Evolutionary conservation across 2,113 vertebrate genomes (phyloP).

Genomic region (Tor tambroides): DNA sequence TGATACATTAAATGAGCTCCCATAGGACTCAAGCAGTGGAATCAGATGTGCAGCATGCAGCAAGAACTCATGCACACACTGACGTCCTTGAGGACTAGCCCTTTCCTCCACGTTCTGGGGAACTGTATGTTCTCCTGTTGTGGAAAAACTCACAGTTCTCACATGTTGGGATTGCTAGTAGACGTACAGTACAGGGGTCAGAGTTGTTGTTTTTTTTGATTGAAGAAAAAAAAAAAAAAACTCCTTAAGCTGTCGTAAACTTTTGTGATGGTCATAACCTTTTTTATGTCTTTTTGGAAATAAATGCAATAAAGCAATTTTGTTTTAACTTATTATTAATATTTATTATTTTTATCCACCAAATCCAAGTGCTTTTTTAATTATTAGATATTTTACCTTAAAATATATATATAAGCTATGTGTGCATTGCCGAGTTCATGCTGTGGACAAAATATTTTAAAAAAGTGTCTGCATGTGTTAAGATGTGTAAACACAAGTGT

Average conservation of each 20-base stretch:
- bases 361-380: background rate
- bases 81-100: slow-evolving; percentile 1
- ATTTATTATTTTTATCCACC: background rate
- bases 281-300: background rate
- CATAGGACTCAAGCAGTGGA: slow-evolving; percentile 11
- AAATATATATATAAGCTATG: background rate
- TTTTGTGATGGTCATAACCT: background rate
- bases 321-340: background rate
- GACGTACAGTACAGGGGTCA: background rate
- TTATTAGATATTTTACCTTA: background rate
- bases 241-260: background rate
- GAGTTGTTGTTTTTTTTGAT: background rate
- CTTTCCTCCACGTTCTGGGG: background rate
- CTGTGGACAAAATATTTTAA: background rate
- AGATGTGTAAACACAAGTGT: background rate
- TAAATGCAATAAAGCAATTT: background rate
- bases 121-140: background rate
- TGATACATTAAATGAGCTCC: slow-evolving; percentile 41
- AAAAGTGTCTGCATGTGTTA: background rate
- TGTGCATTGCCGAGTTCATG: background rate
- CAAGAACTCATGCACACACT: slow-evolving; percentile 1
- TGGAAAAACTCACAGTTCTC: background rate
- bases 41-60: slow-evolving; percentile 21
- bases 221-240: background rate
- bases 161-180: background rate